phyloP scores from a whole-genome alignment of 2,113 vertebrate species.

The Thalassoma bifasciatum region DNA sequence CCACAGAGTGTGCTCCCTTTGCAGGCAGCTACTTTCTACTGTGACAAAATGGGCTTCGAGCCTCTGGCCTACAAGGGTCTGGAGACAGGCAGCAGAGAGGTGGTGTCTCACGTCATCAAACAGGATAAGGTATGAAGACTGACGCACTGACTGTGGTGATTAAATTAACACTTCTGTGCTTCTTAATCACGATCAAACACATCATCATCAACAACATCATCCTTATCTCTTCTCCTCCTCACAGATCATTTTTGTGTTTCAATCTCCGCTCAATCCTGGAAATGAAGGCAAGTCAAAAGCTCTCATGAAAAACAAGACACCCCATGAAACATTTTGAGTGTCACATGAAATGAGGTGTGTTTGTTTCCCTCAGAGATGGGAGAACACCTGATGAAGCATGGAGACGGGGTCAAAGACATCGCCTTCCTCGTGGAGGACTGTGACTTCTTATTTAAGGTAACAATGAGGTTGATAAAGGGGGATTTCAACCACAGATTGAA shows the following conservation, averaged over 20 bases:
- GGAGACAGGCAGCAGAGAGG: slow-evolving; percentile 83
- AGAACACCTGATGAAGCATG: slow-evolving; percentile 82
- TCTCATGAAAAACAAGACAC: background rate
- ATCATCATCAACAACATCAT: background rate
- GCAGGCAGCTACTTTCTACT: slow-evolving; percentile 85
- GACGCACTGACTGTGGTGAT: background rate
- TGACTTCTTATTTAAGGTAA: slow-evolving; percentile 85
- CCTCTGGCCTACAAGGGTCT: slow-evolving; percentile 85
- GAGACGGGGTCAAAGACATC: slow-evolving; percentile 86
- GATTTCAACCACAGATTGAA: background rate
- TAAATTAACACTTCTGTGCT: background rate
- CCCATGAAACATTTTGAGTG: background rate
- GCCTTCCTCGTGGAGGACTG: slow-evolving; percentile 88
- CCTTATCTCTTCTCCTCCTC: slow-evolving; percentile 22
- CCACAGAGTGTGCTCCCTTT: slow-evolving; percentile 14
- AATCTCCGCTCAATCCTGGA: slow-evolving; percentile 85
- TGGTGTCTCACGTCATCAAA: slow-evolving; percentile 83
- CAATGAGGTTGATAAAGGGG: background rate
- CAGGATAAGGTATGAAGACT: slow-evolving; percentile 82
- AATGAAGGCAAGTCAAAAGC: slow-evolving; percentile 76
- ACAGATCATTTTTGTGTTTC: slow-evolving; percentile 85
- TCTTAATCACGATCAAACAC: background rate
- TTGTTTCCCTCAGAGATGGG: slow-evolving; percentile 78
- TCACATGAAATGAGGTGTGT: background rate
- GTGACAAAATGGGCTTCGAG: slow-evolving; percentile 87